phyloP scores from a whole-genome alignment of 1,140 invertebrate species.

The Ganaspis sp. region DNA sequence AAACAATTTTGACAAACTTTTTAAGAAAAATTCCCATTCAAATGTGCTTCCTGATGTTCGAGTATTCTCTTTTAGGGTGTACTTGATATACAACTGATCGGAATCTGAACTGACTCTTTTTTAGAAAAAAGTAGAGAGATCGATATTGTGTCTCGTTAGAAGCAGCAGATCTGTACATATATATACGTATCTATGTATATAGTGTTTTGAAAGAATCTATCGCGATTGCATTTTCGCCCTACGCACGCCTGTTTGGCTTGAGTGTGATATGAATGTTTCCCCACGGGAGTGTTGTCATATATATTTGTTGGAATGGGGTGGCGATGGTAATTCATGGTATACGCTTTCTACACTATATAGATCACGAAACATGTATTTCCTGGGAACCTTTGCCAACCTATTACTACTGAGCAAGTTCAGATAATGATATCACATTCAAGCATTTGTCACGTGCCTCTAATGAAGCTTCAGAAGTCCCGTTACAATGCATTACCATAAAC shows the following conservation, averaged over 20 bases:
- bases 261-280: slow-evolving; percentile 54
- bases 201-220: slow-evolving; percentile 8
- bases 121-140: neutral
- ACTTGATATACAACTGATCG: no score
- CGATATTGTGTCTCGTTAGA: slow-evolving; percentile 12
- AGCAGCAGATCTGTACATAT: neutral
- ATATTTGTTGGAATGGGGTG: slow-evolving; percentile 57
- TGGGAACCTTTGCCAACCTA: slow-evolving; percentile 36
- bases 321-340: slow-evolving; percentile 48
- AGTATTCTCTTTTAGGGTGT: no score
- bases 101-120: no score
- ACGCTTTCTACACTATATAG: slow-evolving; percentile 37
- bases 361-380: slow-evolving; percentile 44
- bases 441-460: slow-evolving; percentile 59
- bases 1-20: no score
- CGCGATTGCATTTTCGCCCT: slow-evolving; percentile 26
- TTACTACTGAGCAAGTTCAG: slow-evolving; percentile 38
- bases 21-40: no score
- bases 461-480: slow-evolving; percentile 40
- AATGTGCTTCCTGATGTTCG: no score
- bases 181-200: neutral
- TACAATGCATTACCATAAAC: slow-evolving; percentile 17
- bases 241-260: slow-evolving; percentile 39
- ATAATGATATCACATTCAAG: slow-evolving; percentile 54
- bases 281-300: slow-evolving; percentile 52